Evolutionary conservation across 1,140 invertebrate species (phyloP).

Genomic region (Euwallacea similis): DNA sequence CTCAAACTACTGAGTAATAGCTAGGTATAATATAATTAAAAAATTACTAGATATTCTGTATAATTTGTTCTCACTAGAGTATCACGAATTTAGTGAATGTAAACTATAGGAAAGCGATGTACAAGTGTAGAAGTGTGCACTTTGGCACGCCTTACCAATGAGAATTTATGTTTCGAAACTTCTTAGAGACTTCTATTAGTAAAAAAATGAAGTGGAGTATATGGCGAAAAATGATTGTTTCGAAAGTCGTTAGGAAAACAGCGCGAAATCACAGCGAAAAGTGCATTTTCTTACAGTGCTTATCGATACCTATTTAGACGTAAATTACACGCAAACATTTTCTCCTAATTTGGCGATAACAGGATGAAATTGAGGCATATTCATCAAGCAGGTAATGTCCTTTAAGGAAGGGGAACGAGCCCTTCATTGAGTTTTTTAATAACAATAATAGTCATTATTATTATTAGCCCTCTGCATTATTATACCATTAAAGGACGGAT

Average conservation of each 20-base stretch:
- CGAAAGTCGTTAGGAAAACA: slow-evolving; percentile 28
- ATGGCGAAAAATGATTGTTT: slow-evolving; percentile 20
- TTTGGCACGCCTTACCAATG: background rate
- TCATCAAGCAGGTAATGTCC: too few relatives aligned
- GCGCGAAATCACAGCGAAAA: slow-evolving; percentile 41
- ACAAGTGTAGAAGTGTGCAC: background rate
- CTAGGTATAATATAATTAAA: too few relatives aligned
- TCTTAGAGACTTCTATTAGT: background rate
- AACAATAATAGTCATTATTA: too few relatives aligned
- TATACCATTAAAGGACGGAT: too few relatives aligned
- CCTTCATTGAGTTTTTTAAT: too few relatives aligned
- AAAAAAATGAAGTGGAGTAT: background rate
- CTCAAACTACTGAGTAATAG: too few relatives aligned
- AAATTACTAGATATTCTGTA: too few relatives aligned
- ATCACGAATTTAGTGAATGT: slow-evolving; percentile 31
- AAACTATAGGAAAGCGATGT: slow-evolving; percentile 25
- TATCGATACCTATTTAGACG: background rate
- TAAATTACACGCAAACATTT: too few relatives aligned
- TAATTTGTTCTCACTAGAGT: slow-evolving; percentile 27
- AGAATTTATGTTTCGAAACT: background rate
- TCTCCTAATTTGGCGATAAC: too few relatives aligned
- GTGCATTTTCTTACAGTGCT: slow-evolving; percentile 37
- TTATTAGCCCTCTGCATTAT: too few relatives aligned
- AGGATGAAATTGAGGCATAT: too few relatives aligned
- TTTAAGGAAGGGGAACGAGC: too few relatives aligned